Base-by-base conservation (phyloP, 37 sponge, comb jelly and placozoan species). In the Oopsacas minuta region DNA sequence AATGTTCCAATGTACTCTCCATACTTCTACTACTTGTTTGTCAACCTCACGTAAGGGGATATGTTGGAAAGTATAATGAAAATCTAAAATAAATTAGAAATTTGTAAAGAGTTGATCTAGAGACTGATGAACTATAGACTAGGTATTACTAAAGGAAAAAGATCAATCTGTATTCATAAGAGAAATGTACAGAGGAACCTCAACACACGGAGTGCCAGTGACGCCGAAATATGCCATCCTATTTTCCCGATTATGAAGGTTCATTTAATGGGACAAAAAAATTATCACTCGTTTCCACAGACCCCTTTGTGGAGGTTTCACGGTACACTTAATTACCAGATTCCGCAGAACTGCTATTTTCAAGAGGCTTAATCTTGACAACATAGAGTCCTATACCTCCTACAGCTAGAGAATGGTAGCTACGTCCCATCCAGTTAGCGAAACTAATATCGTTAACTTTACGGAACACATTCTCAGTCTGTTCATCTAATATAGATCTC, bases 1-100 rank as follows among this genome's bases (percentile, higher is more conserved):
- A n/a, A 93, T 89, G 51, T 95, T 93, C 99, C 99, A 98, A 15
- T 83, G 88, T 52, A 95, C 90, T 25, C 96, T 82, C 99, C 99
- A 98, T 1, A 98, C 95, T 86, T 90, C 37, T 61, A 7, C 3
- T 61, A 7, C 3, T 34, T 61, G 75, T 12, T n/a, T 61, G 75
- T 61, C 75, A 3, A 3, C 28, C 75, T 61, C 75, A 5, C 75
- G 75, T 34, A 61, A 34, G 22, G 22, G 17, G 75, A 61, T 61
- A 25, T 3, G 75, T 3, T 10, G 20, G 30, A 20, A 61, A 25
- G 20, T 61, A 34, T 61, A 61, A 12, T 61, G 75, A n/a, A 25
- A 61, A 25, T 61, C 75, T 61, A 61, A n/a, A n/a, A n/a, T n/a
- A n/a, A n/a, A n/a, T n/a, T n/a, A n/a, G n/a, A n/a, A n/a, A n/a